These are phyloP conservation scores for Callimorpha dominula DNA, from an alignment of 2,888 invertebrate species.

Conservation along the genomic window DNA sequence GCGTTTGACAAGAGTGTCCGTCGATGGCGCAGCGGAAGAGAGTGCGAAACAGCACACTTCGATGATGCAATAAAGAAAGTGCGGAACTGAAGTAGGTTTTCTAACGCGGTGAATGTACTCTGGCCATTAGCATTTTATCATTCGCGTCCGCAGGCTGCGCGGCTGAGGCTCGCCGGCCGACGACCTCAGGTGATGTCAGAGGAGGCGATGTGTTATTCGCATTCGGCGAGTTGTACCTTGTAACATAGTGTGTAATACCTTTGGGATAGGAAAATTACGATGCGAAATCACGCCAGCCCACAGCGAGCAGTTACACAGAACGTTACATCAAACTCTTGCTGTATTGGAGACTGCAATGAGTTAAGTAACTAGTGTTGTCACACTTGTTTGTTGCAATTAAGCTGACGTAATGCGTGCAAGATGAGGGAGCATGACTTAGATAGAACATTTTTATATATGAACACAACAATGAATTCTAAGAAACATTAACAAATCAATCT, in stretches of 20 bases:
- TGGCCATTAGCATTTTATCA: slow-evolving; percentile 81
- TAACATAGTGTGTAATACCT: slow-evolving; percentile 64
- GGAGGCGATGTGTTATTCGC: slow-evolving; percentile 61
- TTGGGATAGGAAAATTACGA: slow-evolving; percentile 68
- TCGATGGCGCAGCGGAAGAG: slow-evolving; percentile 75
- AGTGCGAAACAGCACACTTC: slow-evolving; percentile 80
- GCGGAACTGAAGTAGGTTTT: slow-evolving; percentile 85
- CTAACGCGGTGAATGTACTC: slow-evolving; percentile 85
- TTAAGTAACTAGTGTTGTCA: slow-evolving; percentile 83
- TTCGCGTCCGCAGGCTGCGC: slow-evolving; percentile 69
- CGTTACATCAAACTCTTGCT: slow-evolving; percentile 75
- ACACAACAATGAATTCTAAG: slow-evolving; percentile 22
- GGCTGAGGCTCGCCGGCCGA: slow-evolving; percentile 69
- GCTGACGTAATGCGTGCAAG: slow-evolving; percentile 72
- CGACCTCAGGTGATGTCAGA: slow-evolving; percentile 78
- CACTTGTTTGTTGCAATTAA: slow-evolving; percentile 78
- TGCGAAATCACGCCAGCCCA: slow-evolving; percentile 61
- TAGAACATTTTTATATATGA: slow-evolving; percentile 17
- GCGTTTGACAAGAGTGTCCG: slow-evolving; percentile 74
- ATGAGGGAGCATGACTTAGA: slow-evolving; percentile 51
- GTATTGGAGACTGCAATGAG: slow-evolving; percentile 71
- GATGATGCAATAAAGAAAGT: slow-evolving; percentile 86
- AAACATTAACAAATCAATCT: slow-evolving; percentile 24
- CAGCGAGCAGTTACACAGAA: slow-evolving; percentile 61
- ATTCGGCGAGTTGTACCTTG: slow-evolving; percentile 56